Evolutionary conservation across 2,113 vertebrate genomes (phyloP).

Genomic region (Glareola pratincola): DNA sequence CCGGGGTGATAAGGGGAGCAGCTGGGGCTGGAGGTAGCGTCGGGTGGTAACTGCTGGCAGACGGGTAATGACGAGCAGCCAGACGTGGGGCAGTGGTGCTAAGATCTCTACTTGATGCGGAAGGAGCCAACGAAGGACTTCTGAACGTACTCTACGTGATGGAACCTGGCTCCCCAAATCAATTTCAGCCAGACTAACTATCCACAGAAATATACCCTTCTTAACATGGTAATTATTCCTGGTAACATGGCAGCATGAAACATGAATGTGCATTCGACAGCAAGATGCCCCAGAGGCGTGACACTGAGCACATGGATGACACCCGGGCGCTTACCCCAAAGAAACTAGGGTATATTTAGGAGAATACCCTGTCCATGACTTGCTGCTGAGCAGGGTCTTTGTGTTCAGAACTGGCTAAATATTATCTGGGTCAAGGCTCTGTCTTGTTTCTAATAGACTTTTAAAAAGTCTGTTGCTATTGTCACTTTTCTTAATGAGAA

Average conservation of each 20-base stretch:
- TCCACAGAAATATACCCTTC: not conserved
- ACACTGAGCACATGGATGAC: not conserved
- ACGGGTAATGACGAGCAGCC: not conserved
- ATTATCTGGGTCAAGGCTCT: not conserved
- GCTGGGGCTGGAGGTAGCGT: not conserved
- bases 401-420: not conserved
- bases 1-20: not conserved
- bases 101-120: not conserved
- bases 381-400: not conserved
- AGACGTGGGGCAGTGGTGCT: not conserved
- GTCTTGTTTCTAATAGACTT: not conserved
- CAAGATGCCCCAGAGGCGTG: not conserved
- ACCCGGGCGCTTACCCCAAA: not conserved
- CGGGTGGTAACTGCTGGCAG: not conserved
- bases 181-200: not conserved
- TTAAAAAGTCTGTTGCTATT: not conserved
- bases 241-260: not conserved
- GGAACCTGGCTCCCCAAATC: not conserved
- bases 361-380: not conserved
- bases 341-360: not conserved
- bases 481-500: conserved; percentile 24
- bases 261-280: not conserved
- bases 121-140: not conserved
- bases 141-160: accelerated
- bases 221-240: not conserved